These are phyloP conservation scores for Drosophila murphyi DNA, from an alignment of 1,140 invertebrate species.

Conservation along the genomic window DNA sequence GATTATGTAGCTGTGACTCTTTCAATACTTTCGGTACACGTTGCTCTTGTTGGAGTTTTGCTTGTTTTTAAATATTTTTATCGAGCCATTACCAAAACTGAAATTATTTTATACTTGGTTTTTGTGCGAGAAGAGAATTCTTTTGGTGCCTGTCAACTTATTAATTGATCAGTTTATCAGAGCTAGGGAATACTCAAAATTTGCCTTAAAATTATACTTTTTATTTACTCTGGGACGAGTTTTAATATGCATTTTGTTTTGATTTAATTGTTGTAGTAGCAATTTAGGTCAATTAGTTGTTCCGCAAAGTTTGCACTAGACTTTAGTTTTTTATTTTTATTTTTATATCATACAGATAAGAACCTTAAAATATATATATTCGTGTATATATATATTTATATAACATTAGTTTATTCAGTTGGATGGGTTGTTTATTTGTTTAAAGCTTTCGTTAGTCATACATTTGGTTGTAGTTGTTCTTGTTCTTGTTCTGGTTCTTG, in stretches of 20 bases:
- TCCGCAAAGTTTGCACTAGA: slow-evolving; percentile 66
- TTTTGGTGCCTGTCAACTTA: no score
- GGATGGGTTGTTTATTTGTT: slow-evolving; percentile 64
- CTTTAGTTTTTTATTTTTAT: slow-evolving; percentile 30
- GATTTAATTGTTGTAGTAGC: slow-evolving; percentile 17
- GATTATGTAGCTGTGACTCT: no score
- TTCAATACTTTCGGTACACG: no score
- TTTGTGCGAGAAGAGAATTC: no score
- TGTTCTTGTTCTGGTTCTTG: slow-evolving; percentile 35
- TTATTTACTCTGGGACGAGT: slow-evolving; percentile 4
- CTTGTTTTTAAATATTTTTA: no score
- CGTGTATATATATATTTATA: slow-evolving; percentile 26
- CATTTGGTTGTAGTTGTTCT: slow-evolving; percentile 47
- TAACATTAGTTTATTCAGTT: slow-evolving; percentile 51
- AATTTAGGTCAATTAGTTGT: slow-evolving; percentile 57
- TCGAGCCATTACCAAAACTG: neutral
- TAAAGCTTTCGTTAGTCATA: slow-evolving; percentile 76
- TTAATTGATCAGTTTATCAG: neutral
- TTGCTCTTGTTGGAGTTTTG: no score
- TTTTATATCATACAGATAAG: slow-evolving; percentile 44
- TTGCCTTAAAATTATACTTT: neutral
- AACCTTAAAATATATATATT: slow-evolving; percentile 53
- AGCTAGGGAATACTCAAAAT: slow-evolving; percentile 14
- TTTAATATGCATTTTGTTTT: slow-evolving; percentile 11
- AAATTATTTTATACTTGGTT: neutral